These are phyloP conservation scores for Monomorium pharaonis DNA, from an alignment of 1,140 invertebrate species.

Conservation along the genomic window DNA sequence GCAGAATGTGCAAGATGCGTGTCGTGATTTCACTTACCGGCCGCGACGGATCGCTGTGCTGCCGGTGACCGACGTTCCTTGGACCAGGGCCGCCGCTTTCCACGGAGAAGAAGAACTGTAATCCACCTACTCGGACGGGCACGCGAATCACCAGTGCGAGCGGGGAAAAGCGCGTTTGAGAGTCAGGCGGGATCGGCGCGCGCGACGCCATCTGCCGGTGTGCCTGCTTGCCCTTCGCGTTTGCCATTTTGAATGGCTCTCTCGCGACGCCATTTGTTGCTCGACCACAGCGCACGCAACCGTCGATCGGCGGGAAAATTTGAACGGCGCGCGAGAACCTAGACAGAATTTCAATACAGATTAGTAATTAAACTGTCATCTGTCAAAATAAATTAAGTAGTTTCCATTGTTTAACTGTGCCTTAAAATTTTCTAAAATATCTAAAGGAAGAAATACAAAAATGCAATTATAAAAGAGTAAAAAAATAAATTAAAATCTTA, in stretches of 20 bases:
- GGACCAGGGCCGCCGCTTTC: conserved; percentile 64
- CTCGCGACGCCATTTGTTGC: neutral
- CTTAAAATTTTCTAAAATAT: no score
- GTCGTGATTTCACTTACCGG: conserved; percentile 49
- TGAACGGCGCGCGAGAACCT: neutral
- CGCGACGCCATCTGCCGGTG: conserved; percentile 24
- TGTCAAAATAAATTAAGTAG: no score
- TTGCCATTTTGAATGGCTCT: conserved; percentile 29
- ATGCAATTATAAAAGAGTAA: no score
- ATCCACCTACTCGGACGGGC: conserved; percentile 72
- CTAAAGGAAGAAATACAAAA: no score
- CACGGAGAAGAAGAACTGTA: conserved; percentile 59
- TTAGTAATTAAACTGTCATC: neutral
- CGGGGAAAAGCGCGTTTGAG: conserved; percentile 63
- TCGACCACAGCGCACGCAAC: neutral
- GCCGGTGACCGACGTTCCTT: conserved; percentile 66
- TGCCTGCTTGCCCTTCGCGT: neutral
- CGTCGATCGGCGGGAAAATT: conserved; percentile 20
- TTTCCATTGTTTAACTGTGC: no score
- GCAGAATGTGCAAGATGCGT: neutral
- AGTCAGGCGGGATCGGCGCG: conserved; percentile 43
- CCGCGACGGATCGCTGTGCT: conserved; percentile 8
- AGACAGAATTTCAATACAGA: neutral
- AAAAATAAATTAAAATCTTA: no score
- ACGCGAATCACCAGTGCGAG: conserved; percentile 71